These are phyloP conservation scores for Dasypolia templi DNA, from an alignment of 2,888 invertebrate species.

Conservation along the genomic window DNA sequence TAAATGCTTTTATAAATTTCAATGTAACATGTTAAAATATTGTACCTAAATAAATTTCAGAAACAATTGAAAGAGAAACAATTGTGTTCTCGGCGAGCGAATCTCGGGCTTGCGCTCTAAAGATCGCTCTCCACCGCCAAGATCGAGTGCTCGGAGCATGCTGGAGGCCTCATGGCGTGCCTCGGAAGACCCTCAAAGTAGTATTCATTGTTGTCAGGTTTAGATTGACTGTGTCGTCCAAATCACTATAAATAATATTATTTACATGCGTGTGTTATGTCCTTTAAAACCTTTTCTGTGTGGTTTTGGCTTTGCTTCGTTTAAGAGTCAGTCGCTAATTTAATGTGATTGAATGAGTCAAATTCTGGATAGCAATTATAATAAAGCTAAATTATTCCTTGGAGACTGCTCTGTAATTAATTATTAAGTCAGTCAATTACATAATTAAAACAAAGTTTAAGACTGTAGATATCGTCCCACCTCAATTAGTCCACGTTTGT, in stretches of 20 bases:
- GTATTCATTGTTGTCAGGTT: too few relatives aligned
- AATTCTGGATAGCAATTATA: constrained; percentile 27
- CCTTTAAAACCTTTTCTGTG: background rate
- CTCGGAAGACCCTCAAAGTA: too few relatives aligned
- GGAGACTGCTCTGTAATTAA: background rate
- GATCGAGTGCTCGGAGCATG: constrained; percentile 95
- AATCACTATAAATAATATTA: too few relatives aligned
- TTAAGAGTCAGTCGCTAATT: constrained; percentile 10
- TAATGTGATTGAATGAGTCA: constrained; percentile 24
- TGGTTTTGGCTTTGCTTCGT: background rate
- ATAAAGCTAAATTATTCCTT: constrained; percentile 25
- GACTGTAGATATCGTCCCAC: background rate
- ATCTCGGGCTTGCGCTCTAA: constrained; percentile 87
- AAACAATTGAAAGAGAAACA: too few relatives aligned
- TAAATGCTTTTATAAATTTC: too few relatives aligned
- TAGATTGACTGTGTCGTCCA: too few relatives aligned
- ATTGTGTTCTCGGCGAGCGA: constrained; percentile 86
- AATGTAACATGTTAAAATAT: too few relatives aligned
- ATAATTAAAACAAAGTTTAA: constrained; percentile 16
- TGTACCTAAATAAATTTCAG: too few relatives aligned
- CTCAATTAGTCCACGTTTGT: too few relatives aligned
- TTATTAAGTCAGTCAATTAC: constrained; percentile 17
- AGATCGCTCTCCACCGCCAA: constrained; percentile 80
- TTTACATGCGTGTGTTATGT: background rate
- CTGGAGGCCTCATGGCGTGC: too few relatives aligned